These are phyloP conservation scores for Asarcornis scutulata DNA, from an alignment of 2,113 vertebrate species.

Conservation along the genomic window DNA sequence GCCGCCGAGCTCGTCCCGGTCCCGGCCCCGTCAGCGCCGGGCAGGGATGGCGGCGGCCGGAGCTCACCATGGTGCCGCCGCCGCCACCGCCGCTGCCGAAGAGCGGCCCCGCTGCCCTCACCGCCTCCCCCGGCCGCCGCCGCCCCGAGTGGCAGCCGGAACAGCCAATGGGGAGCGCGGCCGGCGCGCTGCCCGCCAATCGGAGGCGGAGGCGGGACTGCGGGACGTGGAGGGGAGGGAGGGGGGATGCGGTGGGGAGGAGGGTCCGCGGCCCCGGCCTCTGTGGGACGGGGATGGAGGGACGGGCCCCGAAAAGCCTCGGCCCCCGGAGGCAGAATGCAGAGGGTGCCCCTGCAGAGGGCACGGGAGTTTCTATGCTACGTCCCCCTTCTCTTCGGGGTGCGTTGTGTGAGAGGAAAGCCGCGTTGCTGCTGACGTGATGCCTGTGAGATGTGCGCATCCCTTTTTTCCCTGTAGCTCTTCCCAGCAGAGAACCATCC, in stretches of 20 bases:
- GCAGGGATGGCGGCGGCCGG: neutral
- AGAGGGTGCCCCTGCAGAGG: too few species aligned
- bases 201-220: constrained; percentile 48
- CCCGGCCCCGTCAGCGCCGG: too few species aligned
- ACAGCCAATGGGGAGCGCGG: constrained; percentile 49
- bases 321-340: too few species aligned
- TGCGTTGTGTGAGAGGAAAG: neutral
- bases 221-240: neutral
- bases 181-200: constrained; percentile 39
- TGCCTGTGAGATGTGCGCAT: fast-evolving
- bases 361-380: too few species aligned
- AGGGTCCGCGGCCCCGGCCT: too few species aligned
- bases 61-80: constrained; percentile 13
- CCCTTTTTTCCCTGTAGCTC: neutral
- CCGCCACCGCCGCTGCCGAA: neutral
- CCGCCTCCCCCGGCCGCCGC: neutral
- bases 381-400: too few species aligned
- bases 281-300: neutral
- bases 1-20: neutral
- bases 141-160: constrained; percentile 35
- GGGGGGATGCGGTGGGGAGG: neutral
- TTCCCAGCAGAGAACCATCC: neutral
- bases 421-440: neutral
- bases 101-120: neutral
- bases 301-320: neutral